Evolutionary conservation across 2,888 invertebrate genomes (phyloP).

Genomic region (Drosophila multiciliata): DNA sequence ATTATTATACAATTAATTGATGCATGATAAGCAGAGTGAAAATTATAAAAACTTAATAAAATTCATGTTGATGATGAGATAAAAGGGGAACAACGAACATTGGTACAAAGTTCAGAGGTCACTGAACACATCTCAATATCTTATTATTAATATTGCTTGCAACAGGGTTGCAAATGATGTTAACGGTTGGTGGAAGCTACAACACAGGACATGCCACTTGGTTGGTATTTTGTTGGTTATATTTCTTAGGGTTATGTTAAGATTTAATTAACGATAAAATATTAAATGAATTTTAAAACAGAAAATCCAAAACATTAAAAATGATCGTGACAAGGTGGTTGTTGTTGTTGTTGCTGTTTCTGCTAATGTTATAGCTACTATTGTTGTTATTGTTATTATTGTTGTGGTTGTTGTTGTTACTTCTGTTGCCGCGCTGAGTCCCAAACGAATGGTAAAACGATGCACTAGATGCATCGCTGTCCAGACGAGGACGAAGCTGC

Average conservation of each 20-base stretch:
- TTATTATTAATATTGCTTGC: slow-evolving; percentile 9
- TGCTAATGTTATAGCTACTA: slow-evolving; percentile 55
- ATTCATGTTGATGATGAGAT: slow-evolving; percentile 27
- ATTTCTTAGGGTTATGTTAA: slow-evolving; percentile 6
- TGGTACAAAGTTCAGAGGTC: neutral
- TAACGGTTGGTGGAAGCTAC: slow-evolving; percentile 23
- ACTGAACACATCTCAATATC: neutral
- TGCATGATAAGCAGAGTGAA: slow-evolving; percentile 17
- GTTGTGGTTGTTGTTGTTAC: slow-evolving; percentile 46
- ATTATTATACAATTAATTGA: slow-evolving; percentile 1
- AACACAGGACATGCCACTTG: slow-evolving; percentile 54
- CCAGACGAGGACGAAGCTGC: slow-evolving; percentile 57
- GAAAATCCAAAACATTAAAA: slow-evolving; percentile 85
- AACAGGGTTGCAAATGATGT: slow-evolving; percentile 4
- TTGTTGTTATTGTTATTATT: slow-evolving; percentile 49
- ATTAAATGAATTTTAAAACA: slow-evolving; percentile 74
- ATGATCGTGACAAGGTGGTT: slow-evolving; percentile 83
- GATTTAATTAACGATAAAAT: slow-evolving; percentile 31
- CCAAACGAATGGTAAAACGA: slow-evolving; percentile 72
- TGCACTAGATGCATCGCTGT: slow-evolving; percentile 47
- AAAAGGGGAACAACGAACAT: neutral
- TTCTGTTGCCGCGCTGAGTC: slow-evolving; percentile 33
- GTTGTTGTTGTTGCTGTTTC: slow-evolving; percentile 66
- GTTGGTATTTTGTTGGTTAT: neutral
- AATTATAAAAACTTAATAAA: slow-evolving; percentile 22